Conservation (phyloP, 35 echinoderm and acorn worm genomes). For the Heliocidaris erythrogramma region DNA sequence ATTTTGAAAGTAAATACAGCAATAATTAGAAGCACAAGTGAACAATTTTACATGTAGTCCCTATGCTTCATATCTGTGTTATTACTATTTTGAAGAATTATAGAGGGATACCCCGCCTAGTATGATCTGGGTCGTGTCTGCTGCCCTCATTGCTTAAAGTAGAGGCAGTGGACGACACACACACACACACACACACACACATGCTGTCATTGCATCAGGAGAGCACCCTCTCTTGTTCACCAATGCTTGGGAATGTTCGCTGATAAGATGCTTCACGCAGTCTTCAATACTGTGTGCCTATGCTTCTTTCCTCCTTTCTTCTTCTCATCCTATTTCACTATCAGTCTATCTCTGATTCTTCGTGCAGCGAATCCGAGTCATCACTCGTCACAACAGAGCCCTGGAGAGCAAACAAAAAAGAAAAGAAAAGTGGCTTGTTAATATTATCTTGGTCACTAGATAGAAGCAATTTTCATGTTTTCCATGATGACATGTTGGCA, state of each 20-base stretch:
- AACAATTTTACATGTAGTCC: too few species aligned
- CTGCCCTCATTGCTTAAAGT: background rate
- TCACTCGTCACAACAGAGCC: constrained; percentile 24
- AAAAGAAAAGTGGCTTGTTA: background rate
- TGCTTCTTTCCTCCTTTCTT: background rate
- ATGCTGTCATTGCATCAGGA: background rate
- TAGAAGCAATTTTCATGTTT: too few species aligned
- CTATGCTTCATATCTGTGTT: too few species aligned
- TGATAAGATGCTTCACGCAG: background rate
- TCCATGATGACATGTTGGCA: too few species aligned
- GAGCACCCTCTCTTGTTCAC: background rate
- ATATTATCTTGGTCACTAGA: background rate
- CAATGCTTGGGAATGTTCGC: background rate
- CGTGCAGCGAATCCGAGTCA: constrained; percentile 34
- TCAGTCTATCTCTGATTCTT: constrained; percentile 49
- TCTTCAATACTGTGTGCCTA: background rate
- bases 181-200: background rate
- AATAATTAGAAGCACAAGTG: too few species aligned
- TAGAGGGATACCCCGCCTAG: too few species aligned
- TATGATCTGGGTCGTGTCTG: background rate
- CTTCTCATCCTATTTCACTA: background rate
- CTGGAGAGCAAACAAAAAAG: background rate
- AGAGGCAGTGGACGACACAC: background rate
- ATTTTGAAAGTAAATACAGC: too few species aligned
- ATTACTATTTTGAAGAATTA: too few species aligned